Evolutionary conservation across 2,797 vertebrate species (phyloP).

Genomic region (Typhlichthys eigenmanni): DNA sequence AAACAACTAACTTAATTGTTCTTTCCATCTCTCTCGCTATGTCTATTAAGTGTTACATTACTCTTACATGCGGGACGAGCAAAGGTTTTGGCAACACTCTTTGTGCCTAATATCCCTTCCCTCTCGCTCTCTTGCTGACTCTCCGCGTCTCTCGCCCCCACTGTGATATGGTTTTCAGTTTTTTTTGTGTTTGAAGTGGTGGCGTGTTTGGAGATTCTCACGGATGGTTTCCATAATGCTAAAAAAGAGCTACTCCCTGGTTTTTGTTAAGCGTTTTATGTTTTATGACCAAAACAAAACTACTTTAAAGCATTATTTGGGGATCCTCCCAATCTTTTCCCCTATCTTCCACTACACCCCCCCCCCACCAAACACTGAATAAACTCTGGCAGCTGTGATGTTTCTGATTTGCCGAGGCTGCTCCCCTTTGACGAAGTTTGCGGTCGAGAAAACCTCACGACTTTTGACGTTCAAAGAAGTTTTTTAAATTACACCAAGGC

Average conservation of each 20-base stretch:
- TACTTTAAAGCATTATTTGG: conserved; percentile 26
- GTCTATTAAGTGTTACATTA: background rate
- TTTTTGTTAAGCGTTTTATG: conserved; percentile 4
- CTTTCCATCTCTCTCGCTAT: conserved; percentile 4
- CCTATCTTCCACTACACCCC: background rate
- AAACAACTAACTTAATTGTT: no score
- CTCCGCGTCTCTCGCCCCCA: conserved; percentile 13
- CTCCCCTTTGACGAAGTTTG: conserved; percentile 61
- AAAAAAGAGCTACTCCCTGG: conserved; percentile 56
- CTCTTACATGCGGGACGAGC: background rate
- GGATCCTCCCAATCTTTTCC: conserved; percentile 27
- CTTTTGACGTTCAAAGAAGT: conserved; percentile 54
- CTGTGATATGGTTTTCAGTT: conserved; percentile 68
- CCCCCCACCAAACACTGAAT: background rate
- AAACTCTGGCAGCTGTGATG: conserved; percentile 48
- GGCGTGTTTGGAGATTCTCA: conserved; percentile 63
- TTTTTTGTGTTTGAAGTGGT: conserved; percentile 70
- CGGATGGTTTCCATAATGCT: conserved; percentile 72
- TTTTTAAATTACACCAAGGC: conserved; percentile 58
- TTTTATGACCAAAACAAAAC: background rate
- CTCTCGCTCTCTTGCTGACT: conserved; percentile 13
- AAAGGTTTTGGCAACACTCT: background rate
- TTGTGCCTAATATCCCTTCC: conserved; percentile 18
- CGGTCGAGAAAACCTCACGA: conserved; percentile 45
- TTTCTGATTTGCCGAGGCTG: conserved; percentile 60